Evolutionary conservation across 2,113 vertebrate species (phyloP).

Genomic region (Trichomycterus rosablanca): DNA sequence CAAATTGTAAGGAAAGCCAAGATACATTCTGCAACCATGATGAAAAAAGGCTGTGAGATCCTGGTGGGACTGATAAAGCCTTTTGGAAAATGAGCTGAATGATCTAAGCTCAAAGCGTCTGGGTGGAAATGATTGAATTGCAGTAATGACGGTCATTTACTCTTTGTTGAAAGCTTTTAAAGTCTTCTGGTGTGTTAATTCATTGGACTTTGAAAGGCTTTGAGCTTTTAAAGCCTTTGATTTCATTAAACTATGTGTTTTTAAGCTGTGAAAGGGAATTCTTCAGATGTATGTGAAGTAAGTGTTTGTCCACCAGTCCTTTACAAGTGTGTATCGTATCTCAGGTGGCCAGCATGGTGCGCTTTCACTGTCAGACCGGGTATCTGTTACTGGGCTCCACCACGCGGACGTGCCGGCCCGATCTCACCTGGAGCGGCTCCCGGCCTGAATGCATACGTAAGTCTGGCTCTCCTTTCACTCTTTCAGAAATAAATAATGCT

Average conservation of each 20-base stretch:
- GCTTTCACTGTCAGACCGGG: conserved; percentile 90
- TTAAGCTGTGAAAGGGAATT: too few species aligned
- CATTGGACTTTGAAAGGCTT: neutral
- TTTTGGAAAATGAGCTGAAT: too few species aligned
- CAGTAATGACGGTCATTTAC: too few species aligned
- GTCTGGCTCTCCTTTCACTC: conserved; percentile 51
- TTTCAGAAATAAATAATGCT: neutral
- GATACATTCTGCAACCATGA: too few species aligned
- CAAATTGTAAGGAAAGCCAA: too few species aligned
- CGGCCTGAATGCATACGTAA: conserved; percentile 89
- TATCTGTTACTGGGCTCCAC: conserved; percentile 93
- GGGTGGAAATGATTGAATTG: too few species aligned
- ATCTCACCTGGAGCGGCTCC: conserved; percentile 91
- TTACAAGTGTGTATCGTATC: conserved; percentile 12
- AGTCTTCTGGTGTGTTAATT: too few species aligned
- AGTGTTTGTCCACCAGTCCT: neutral
- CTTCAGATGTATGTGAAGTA: neutral
- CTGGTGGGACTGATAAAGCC: too few species aligned
- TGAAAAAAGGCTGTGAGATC: too few species aligned
- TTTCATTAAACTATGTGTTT: neutral
- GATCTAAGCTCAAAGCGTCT: too few species aligned
- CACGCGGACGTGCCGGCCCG: conserved; percentile 83
- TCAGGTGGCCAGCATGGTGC: conserved; percentile 82
- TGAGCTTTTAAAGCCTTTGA: neutral
- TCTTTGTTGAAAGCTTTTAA: too few species aligned